phyloP scores from a whole-genome alignment of 2,797 vertebrate genomes.

The Squalus acanthias region DNA sequence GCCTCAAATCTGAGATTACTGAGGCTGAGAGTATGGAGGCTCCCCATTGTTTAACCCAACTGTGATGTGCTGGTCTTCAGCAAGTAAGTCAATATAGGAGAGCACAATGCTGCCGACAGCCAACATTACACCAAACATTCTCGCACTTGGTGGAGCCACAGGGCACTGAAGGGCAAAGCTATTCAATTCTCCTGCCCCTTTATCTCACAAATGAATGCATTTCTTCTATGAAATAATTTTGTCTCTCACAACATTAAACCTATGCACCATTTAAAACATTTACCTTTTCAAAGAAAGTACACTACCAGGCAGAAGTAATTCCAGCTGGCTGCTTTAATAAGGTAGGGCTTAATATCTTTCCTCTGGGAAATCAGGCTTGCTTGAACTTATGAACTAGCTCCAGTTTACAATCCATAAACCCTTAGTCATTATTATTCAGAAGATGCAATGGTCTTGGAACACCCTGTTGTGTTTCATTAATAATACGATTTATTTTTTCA shows the following conservation, averaged over 20 bases:
- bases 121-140: background rate
- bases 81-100: background rate
- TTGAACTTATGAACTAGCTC: conserved; percentile 18
- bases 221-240: background rate
- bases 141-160: background rate
- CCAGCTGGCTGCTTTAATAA: conserved; percentile 18
- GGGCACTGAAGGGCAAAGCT: background rate
- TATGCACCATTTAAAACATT: background rate
- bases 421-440: background rate
- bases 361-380: conserved; percentile 6
- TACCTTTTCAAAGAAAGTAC: background rate
- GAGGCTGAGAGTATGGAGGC: background rate
- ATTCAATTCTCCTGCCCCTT: background rate
- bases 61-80: background rate
- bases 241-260: background rate
- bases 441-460: background rate
- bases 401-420: conserved; percentile 8
- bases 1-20: background rate
- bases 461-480: background rate
- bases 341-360: background rate
- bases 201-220: background rate
- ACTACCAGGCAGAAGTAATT: background rate
- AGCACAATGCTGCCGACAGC: background rate
- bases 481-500: background rate
- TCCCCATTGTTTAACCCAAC: background rate